Percentiles rank a stretch among this genome's conserved stretches.
phyloP scores from a whole-genome alignment of 2,888 invertebrate genomes.

The Hyposoter dolosus region DNA sequence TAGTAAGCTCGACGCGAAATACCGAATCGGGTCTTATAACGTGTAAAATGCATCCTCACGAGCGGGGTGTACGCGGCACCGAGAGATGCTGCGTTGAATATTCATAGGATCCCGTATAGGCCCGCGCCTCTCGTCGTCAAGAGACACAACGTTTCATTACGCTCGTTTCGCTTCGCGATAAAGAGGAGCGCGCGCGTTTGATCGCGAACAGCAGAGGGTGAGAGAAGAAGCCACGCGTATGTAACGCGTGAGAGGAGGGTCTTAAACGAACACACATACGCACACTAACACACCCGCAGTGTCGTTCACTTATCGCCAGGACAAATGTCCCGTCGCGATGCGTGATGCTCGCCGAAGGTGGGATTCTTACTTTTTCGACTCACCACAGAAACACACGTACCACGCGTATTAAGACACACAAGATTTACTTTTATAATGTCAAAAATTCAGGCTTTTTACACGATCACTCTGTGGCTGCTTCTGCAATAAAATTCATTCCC shows the following conservation, averaged over 20 bases:
- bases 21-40: constrained; percentile 59
- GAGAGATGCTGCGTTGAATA: constrained; percentile 56
- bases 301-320: constrained; percentile 55
- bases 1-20: constrained; percentile 55
- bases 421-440: constrained; percentile 14
- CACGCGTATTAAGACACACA: not conserved
- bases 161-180: constrained; percentile 65
- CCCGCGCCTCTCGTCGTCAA: constrained; percentile 32
- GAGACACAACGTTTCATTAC: constrained; percentile 66
- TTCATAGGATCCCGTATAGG: constrained; percentile 59
- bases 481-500: constrained; percentile 50
- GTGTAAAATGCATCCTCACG: constrained; percentile 48
- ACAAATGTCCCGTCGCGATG: constrained; percentile 52
- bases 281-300: not conserved
- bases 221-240: constrained; percentile 53
- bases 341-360: constrained; percentile 2
- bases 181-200: constrained; percentile 45
- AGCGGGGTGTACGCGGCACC: not conserved
- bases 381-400: not conserved
- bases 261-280: constrained; percentile 24
- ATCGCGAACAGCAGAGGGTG: not conserved
- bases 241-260: constrained; percentile 3
- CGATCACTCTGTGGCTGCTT: constrained; percentile 28
- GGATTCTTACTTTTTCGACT: constrained; percentile 24
- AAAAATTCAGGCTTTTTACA: constrained; percentile 40